These are phyloP conservation scores for Cepaea hortensis DNA, from an alignment of 2,888 invertebrate species.

Conservation along the genomic window DNA sequence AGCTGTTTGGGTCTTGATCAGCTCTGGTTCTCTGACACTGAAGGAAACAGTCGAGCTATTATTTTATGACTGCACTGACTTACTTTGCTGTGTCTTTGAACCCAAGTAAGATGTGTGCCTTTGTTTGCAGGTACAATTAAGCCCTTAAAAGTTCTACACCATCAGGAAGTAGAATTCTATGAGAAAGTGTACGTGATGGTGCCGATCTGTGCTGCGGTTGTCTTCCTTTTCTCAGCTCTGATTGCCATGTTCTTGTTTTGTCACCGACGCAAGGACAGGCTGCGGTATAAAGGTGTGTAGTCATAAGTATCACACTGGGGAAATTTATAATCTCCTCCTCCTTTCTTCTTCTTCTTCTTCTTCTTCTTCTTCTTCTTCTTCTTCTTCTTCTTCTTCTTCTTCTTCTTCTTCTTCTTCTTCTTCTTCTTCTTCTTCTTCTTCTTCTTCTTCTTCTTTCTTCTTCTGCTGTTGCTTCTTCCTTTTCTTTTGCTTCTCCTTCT, in stretches of 20 bases:
- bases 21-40: too few species aligned
- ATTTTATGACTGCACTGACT: too few species aligned
- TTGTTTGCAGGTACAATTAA: conserved; percentile 64
- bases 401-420: background rate
- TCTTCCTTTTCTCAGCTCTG: conserved; percentile 91
- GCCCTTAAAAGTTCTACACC: conserved; percentile 66
- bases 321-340: background rate
- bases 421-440: background rate
- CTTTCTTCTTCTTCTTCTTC: background rate
- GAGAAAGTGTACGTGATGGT: conserved; percentile 86
- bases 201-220: conserved; percentile 91
- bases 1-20: too few species aligned
- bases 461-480: background rate
- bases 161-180: conserved; percentile 66
- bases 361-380: background rate
- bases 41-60: too few species aligned
- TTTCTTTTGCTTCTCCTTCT: background rate
- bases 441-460: background rate
- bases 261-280: conserved; percentile 65
- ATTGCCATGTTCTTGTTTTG: conserved; percentile 82
- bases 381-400: background rate
- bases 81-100: too few species aligned
- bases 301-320: background rate
- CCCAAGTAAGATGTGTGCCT: too few species aligned
- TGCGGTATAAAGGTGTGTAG: conserved; percentile 65